These are phyloP conservation scores for Marcusenius ussheri DNA, from an alignment of 2,113 vertebrate genomes.

Conservation along the genomic window DNA sequence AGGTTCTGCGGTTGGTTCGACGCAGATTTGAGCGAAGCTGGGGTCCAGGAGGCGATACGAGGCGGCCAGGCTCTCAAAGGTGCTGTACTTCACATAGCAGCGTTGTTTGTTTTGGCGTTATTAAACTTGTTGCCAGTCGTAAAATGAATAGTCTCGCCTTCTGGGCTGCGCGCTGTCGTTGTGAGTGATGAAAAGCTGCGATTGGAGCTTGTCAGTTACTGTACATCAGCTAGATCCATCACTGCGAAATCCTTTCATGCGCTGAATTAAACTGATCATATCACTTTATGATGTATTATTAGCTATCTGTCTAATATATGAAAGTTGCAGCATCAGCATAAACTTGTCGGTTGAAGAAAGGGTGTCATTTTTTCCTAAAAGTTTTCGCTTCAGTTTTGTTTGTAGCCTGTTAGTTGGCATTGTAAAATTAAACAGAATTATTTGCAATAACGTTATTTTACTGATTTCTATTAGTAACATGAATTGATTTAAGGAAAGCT, in stretches of 20 bases:
- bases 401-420: background rate
- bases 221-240: background rate
- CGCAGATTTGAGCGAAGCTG: slow-evolving; percentile 70
- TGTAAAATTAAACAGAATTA: background rate
- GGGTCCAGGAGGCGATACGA: slow-evolving; percentile 64
- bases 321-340: background rate
- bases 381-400: background rate
- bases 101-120: background rate
- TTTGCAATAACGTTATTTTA: background rate
- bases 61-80: slow-evolving; percentile 72
- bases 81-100: slow-evolving; percentile 25
- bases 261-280: background rate
- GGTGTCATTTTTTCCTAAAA: background rate
- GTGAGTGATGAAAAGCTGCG: background rate
- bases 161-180: background rate
- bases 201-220: background rate
- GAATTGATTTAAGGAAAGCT: background rate
- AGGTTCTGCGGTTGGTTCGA: slow-evolving; percentile 80
- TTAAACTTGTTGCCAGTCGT: too few species aligned
- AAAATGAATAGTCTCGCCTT: background rate
- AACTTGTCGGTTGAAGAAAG: background rate
- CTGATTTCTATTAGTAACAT: background rate
- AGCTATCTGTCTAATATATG: background rate
- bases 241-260: background rate
- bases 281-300: background rate